These are phyloP conservation scores for Willowsia nigromaculata DNA, from an alignment of 2,888 invertebrate genomes.

Conservation along the genomic window DNA sequence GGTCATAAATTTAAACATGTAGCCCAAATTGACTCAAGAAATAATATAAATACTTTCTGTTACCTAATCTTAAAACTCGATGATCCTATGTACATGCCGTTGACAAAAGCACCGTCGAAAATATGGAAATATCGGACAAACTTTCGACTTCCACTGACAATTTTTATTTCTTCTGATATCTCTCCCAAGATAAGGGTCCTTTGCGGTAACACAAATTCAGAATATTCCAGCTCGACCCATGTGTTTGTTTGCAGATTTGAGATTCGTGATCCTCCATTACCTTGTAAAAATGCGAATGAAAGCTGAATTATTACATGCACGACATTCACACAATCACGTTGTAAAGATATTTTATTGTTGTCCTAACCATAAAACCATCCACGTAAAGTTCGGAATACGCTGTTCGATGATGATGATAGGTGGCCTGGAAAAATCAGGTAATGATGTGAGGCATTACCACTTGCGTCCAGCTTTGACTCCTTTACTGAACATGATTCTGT, in stretches of 20 bases:
- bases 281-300: neutral
- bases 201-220: slow-evolving; percentile 17
- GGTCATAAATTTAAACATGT: too few species aligned
- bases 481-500: neutral
- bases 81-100: slow-evolving; percentile 26
- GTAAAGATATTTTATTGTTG: too few species aligned
- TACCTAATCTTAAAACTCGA: slow-evolving; percentile 8
- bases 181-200: slow-evolving; percentile 44
- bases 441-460: neutral
- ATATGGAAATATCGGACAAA: slow-evolving; percentile 28
- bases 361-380: slow-evolving; percentile 60
- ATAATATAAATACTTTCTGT: too few species aligned
- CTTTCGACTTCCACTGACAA: neutral
- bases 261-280: slow-evolving; percentile 22
- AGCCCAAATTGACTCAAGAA: too few species aligned
- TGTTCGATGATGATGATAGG: neutral
- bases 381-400: neutral
- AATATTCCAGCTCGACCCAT: neutral
- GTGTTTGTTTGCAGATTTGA: neutral
- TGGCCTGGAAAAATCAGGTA: slow-evolving; percentile 14
- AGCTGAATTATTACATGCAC: neutral
- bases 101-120: slow-evolving; percentile 38
- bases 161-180: slow-evolving; percentile 26
- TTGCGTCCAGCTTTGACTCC: neutral
- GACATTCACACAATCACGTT: too few species aligned